Evolutionary conservation across 1,140 invertebrate genomes (phyloP).

Genomic region (Metopolophium dirhodum): DNA sequence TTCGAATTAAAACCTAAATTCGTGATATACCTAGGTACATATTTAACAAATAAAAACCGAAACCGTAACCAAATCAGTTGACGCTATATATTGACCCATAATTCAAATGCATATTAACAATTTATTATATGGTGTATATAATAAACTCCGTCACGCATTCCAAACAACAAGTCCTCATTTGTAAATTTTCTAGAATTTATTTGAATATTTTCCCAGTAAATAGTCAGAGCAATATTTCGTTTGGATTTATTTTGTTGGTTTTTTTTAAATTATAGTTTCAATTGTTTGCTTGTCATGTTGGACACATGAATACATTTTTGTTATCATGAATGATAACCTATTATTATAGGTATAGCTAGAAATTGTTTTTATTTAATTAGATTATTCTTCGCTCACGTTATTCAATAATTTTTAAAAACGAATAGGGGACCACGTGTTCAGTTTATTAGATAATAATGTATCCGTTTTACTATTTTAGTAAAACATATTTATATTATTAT

Average conservation of each 20-base stretch:
- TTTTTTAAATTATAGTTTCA: slow-evolving; percentile 25
- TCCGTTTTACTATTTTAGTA: background rate
- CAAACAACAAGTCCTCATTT: background rate
- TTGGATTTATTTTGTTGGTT: slow-evolving; percentile 34
- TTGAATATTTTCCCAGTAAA: slow-evolving; percentile 6
- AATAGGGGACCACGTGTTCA: background rate
- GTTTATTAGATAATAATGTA: background rate
- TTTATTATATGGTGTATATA: slow-evolving; percentile 5
- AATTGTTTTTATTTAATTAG: background rate
- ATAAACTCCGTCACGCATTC: background rate
- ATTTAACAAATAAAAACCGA: background rate
- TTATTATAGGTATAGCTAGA: background rate
- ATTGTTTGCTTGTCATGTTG: background rate
- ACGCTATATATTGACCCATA: slow-evolving; percentile 6
- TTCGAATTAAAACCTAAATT: background rate
- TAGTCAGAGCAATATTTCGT: background rate
- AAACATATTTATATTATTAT: background rate
- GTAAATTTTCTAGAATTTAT: background rate
- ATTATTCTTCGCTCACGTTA: background rate
- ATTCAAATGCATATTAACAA: background rate
- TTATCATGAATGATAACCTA: background rate
- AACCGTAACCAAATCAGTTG: slow-evolving; percentile 6
- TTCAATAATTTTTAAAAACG: background rate
- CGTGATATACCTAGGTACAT: background rate
- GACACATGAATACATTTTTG: background rate